These are phyloP conservation scores for Porites australiensis DNA, from an alignment of 64 coral and sea anemone genomes.

Conservation along the genomic window DNA sequence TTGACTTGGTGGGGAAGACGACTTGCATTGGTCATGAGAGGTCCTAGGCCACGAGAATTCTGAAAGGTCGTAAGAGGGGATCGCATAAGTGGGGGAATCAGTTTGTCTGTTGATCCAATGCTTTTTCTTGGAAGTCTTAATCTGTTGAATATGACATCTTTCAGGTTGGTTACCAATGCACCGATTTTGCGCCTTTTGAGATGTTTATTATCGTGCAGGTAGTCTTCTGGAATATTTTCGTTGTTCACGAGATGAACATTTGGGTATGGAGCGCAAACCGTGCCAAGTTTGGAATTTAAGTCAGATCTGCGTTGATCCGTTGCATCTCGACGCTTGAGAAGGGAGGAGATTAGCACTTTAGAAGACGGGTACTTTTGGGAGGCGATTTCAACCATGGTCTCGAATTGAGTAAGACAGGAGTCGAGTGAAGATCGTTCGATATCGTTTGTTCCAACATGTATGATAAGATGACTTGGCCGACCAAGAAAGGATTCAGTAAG, in stretches of 20 bases:
- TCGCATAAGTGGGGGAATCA: too few species aligned
- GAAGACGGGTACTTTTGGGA: slow-evolving; percentile 33
- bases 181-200: too few species aligned
- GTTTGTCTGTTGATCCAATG: too few species aligned
- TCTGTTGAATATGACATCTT: too few species aligned
- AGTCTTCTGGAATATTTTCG: too few species aligned
- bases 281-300: background rate
- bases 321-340: slow-evolving; percentile 17
- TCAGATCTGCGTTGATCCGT: background rate
- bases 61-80: too few species aligned
- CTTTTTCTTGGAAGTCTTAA: too few species aligned
- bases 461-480: background rate
- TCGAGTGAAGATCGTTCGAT: slow-evolving; percentile 4
- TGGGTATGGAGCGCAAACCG: slow-evolving; percentile 1
- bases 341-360: slow-evolving; percentile 24
- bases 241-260: background rate
- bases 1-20: too few species aligned
- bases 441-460: slow-evolving; percentile 51
- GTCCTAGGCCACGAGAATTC: too few species aligned
- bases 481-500: background rate
- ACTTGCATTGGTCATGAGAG: too few species aligned
- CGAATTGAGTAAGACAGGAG: slow-evolving; percentile 12
- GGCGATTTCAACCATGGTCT: background rate
- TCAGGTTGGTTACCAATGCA: too few species aligned
- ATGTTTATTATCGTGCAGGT: too few species aligned